Percentiles rank a stretch among this genome's conserved stretches.
These are phyloP conservation scores for Drosophila chauvacae DNA, from an alignment of 1,140 invertebrate genomes.

Conservation along the genomic window DNA sequence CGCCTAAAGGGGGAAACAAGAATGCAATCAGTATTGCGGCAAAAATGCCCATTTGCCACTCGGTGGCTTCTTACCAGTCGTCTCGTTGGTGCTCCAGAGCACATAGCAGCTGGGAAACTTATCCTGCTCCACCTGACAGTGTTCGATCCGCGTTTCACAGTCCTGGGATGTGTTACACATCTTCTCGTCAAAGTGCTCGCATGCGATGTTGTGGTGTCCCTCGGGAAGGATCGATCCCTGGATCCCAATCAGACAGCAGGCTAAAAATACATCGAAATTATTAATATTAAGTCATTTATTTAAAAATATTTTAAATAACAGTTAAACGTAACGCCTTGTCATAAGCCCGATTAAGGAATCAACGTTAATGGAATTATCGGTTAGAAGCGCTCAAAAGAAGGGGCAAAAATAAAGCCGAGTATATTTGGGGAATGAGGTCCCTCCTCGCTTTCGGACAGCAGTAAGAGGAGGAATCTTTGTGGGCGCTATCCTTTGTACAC, in stretches of 20 bases:
- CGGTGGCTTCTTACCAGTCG: constrained; percentile 79
- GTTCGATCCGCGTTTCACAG: constrained; percentile 59
- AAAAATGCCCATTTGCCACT: constrained; percentile 4
- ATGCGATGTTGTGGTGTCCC: constrained; percentile 66
- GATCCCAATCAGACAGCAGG: constrained; percentile 21
- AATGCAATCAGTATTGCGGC: constrained; percentile 20
- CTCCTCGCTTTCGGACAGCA: not conserved
- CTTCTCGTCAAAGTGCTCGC: constrained; percentile 76
- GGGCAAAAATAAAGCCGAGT: constrained; percentile 12
- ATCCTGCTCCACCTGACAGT: constrained; percentile 69
- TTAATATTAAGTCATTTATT: not conserved
- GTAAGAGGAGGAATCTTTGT: constrained; percentile 20
- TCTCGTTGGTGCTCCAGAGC: constrained; percentile 85
- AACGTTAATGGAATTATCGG: constrained; percentile 48
- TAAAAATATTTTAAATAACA: not conserved
- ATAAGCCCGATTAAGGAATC: constrained; percentile 4
- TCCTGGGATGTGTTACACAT: constrained; percentile 47
- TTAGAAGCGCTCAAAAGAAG: constrained; percentile 4
- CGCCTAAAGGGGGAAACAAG: constrained; percentile 49
- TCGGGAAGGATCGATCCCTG: constrained; percentile 67
- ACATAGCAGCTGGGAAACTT: constrained; percentile 85
- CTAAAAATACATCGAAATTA: constrained; percentile 14
- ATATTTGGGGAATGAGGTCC: constrained; percentile 27
- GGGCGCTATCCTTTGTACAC: constrained; percentile 59
- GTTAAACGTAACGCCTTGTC: not conserved